These are phyloP conservation scores for pig (Sus scrofa) DNA, from an alignment of 2,113 vertebrate genomes.

Conservation along the genomic window T2T-Sscrofa CM000817.6:47041501-47042000, in stretches of 20 bases:
- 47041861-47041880: not conserved
- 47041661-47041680: not conserved
- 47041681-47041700: not conserved
- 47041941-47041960: accelerated
- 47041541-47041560: not conserved
- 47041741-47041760: not conserved
- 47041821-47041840: not conserved
- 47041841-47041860: not conserved
- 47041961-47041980: not conserved
- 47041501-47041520: not conserved
- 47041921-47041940: not conserved
- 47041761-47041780: not conserved
- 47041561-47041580: too few relatives aligned
- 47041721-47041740: not conserved
- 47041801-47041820: not conserved
- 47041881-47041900: not conserved
- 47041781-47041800: not conserved
- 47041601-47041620: not conserved
- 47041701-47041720: not conserved
- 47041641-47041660: not conserved
- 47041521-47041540: not conserved
- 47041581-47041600: not conserved
- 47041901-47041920: accelerated
- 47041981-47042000: not conserved
- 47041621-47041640: not conserved